Percentiles rank a stretch among this genome's conserved stretches.
These are phyloP conservation scores for Parnassius mnemosyne DNA, from an alignment of 2,888 invertebrate species.

Conservation along the genomic window DNA sequence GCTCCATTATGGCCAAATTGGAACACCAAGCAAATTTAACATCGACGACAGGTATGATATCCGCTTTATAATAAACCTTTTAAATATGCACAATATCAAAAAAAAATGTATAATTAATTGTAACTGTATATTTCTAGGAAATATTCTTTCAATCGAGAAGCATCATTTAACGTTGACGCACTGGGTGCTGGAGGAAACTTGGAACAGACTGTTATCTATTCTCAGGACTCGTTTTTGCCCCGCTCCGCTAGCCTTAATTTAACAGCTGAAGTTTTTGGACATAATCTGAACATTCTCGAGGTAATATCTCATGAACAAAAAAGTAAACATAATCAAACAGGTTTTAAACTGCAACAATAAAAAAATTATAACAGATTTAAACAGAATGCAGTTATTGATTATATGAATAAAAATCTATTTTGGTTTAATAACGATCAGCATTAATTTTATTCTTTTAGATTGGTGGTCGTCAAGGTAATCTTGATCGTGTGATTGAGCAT, in stretches of 20 bases:
- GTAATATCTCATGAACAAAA: conserved; percentile 47
- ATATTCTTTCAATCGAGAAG: conserved; percentile 88
- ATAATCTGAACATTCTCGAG: conserved; percentile 88
- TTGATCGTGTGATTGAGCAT: conserved; percentile 87
- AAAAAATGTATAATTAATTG: too few species aligned
- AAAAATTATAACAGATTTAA: too few species aligned
- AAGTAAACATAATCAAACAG: not conserved
- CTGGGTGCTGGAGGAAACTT: conserved; percentile 85
- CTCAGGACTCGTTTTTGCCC: conserved; percentile 90
- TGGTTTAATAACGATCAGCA: too few species aligned
- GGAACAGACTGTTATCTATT: conserved; percentile 89
- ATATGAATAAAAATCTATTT: too few species aligned
- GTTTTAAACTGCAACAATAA: not conserved
- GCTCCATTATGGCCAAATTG: conserved; percentile 76
- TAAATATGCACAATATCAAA: not conserved
- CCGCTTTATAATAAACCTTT: not conserved
- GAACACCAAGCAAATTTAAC: conserved; percentile 77
- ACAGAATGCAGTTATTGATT: too few species aligned
- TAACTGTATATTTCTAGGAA: conserved; percentile 72
- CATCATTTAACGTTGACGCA: conserved; percentile 86
- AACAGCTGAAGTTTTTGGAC: conserved; percentile 89
- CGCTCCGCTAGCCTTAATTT: conserved; percentile 86
- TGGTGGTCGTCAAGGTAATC: conserved; percentile 88
- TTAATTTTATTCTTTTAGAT: conserved; percentile 50
- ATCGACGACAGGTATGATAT: conserved; percentile 83